Evolutionary conservation across 2,888 invertebrate genomes (phyloP).

Genomic region (Rhagium mordax): DNA sequence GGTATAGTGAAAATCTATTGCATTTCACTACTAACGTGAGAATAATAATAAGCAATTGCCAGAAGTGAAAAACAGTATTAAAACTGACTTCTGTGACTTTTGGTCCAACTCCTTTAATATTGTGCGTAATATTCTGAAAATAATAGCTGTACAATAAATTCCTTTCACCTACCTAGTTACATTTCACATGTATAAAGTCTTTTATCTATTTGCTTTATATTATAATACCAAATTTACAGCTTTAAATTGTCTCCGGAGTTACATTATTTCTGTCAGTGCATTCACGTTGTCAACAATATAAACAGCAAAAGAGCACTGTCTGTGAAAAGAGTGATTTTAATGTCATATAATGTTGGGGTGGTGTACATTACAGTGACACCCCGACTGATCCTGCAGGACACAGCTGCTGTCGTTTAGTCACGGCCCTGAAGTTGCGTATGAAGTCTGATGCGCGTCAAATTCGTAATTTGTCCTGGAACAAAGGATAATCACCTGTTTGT

Average conservation of each 20-base stretch:
- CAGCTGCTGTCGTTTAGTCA: slow-evolving; percentile 66
- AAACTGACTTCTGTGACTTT: too few species aligned
- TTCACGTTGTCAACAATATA: slow-evolving; percentile 34
- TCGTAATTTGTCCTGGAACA: slow-evolving; percentile 66
- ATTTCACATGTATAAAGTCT: background rate
- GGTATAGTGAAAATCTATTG: too few species aligned
- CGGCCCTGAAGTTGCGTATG: slow-evolving; percentile 61
- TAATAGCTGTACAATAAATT: too few species aligned
- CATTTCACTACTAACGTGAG: too few species aligned
- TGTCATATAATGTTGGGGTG: slow-evolving; percentile 46
- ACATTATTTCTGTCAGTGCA: slow-evolving; percentile 24
- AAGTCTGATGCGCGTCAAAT: slow-evolving; percentile 65
- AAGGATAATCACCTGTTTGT: slow-evolving; percentile 67
- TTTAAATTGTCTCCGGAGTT: background rate
- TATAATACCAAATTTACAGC: background rate
- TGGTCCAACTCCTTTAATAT: too few species aligned
- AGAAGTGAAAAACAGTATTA: too few species aligned
- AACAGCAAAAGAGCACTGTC: slow-evolving; percentile 34
- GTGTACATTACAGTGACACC: slow-evolving; percentile 37
- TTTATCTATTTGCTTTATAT: background rate
- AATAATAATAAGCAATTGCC: too few species aligned
- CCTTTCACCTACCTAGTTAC: too few species aligned
- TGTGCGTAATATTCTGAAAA: too few species aligned
- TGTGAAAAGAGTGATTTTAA: slow-evolving; percentile 44
- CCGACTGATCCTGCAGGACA: slow-evolving; percentile 43